A percentile compares a stretch with the other conserved stretches of the same genome.
Evolutionary conservation across 2,797 vertebrate genomes (phyloP).

Genomic region (Miichthys miiuy): DNA sequence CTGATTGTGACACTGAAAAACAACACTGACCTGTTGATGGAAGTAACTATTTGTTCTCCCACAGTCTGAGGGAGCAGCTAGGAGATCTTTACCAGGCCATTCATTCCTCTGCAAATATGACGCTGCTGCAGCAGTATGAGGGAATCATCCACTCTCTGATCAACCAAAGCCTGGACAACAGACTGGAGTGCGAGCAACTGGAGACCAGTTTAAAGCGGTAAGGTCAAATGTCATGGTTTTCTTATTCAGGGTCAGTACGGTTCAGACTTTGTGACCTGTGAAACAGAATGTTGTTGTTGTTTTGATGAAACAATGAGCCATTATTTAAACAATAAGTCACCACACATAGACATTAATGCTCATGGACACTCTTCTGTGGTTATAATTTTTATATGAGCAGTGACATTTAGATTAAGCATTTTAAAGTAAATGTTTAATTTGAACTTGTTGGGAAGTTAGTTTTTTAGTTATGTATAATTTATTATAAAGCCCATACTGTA

Average conservation of each 20-base stretch:
- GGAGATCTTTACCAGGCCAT: constrained; percentile 82
- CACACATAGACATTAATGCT: background rate
- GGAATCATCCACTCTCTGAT: constrained; percentile 78
- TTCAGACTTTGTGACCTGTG: background rate
- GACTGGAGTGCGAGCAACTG: constrained; percentile 80
- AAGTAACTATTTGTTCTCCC: constrained; percentile 30
- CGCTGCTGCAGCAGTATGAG: constrained; percentile 83
- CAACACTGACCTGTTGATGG: background rate
- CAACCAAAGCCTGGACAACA: constrained; percentile 77
- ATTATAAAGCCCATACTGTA: background rate
- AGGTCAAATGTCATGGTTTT: constrained; percentile 22
- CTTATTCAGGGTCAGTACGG: too few species aligned
- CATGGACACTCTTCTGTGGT: background rate
- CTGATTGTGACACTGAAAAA: constrained; percentile 4
- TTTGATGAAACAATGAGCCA: background rate
- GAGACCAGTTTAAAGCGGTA: constrained; percentile 84
- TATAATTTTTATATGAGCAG: background rate
- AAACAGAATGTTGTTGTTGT: background rate
- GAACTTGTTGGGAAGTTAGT: too few species aligned
- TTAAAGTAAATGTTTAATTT: too few species aligned
- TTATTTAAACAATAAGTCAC: constrained; percentile 6
- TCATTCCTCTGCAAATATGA: constrained; percentile 71
- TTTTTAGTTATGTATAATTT: background rate
- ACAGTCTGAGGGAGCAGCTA: constrained; percentile 80
- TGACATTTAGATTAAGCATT: background rate